A percentile compares a stretch with the other conserved stretches of the same genome.
These are phyloP conservation scores for Mormyrops attenuatus DNA, from an alignment of 2,797 vertebrate species.

Conservation along the genomic window DNA sequence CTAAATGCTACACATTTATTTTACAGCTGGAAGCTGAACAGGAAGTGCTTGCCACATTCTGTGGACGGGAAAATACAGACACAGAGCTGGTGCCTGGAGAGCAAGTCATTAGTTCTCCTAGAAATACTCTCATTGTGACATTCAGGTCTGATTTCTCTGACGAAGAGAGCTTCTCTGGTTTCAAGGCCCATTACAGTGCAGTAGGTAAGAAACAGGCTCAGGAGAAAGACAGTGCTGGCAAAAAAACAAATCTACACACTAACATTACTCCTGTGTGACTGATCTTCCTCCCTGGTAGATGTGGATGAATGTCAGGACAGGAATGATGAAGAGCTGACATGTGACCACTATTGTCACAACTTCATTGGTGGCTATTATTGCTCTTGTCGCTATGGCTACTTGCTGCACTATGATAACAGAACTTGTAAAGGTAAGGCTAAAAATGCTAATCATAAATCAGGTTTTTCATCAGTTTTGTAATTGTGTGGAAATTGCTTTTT, in stretches of 20 bases:
- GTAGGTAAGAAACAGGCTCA: conserved; percentile 63
- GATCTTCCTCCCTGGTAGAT: conserved; percentile 55
- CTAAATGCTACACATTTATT: neutral
- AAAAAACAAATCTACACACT: neutral
- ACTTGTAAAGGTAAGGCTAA: conserved; percentile 79
- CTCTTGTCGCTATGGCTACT: conserved; percentile 90
- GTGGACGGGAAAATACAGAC: conserved; percentile 79
- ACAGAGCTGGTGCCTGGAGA: conserved; percentile 78
- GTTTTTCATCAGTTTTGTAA: neutral
- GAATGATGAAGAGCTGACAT: conserved; percentile 71
- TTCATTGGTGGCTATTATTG: conserved; percentile 91
- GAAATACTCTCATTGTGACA: conserved; percentile 67
- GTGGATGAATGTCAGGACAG: conserved; percentile 81
- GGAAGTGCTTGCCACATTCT: conserved; percentile 76
- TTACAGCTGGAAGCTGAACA: conserved; percentile 78
- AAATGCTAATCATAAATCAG: neutral
- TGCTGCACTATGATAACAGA: conserved; percentile 85
- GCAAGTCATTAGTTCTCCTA: conserved; percentile 67
- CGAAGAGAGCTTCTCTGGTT: conserved; percentile 83
- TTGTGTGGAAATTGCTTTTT: neutral
- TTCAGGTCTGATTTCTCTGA: conserved; percentile 93
- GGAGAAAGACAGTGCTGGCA: neutral
- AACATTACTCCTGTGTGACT: neutral
- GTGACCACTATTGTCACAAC: conserved; percentile 94
- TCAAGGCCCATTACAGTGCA: conserved; percentile 82